Conservation (phyloP, 1,140 invertebrate genomes). For the Drosophila nannoptera region DNA sequence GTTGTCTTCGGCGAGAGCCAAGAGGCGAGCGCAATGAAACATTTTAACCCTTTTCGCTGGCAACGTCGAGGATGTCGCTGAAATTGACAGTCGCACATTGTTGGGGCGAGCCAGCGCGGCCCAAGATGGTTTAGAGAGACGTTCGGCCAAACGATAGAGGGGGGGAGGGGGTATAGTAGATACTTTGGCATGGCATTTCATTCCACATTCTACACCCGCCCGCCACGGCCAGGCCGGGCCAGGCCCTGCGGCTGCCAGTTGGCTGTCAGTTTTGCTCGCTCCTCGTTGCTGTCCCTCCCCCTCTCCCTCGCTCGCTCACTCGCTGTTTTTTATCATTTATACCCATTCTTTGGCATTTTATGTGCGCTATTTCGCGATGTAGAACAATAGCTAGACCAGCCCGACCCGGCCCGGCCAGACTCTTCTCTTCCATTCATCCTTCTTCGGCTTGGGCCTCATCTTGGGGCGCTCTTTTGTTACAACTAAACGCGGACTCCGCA, state of each 20-base stretch:
- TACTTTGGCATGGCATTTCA: constrained; percentile 54
- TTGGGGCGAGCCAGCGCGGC: constrained; percentile 39
- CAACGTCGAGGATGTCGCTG: constrained; percentile 57
- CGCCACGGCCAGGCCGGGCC: neutral
- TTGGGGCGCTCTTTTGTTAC: constrained; percentile 53
- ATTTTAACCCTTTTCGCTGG: constrained; percentile 68
- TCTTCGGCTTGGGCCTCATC: constrained; percentile 18
- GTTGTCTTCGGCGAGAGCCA: constrained; percentile 57
- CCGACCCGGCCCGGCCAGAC: neutral
- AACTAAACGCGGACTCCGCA: constrained; percentile 33
- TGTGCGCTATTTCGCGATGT: constrained; percentile 74
- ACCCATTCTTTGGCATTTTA: constrained; percentile 60
- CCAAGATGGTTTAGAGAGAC: neutral
- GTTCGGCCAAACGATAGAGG: neutral
- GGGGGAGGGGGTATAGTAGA: constrained; percentile 5
- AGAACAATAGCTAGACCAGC: constrained; percentile 62
- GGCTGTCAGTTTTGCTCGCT: constrained; percentile 65
- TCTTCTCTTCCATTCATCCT: constrained; percentile 13
- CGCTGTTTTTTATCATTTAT: constrained; percentile 36
- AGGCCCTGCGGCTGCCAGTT: constrained; percentile 54
- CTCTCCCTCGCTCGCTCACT: neutral
- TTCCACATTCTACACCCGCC: constrained; percentile 46
- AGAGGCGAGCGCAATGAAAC: constrained; percentile 61
- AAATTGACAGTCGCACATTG: constrained; percentile 59
- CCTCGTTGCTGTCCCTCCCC: constrained; percentile 13